These are phyloP conservation scores for Phenganax subtilis DNA, from an alignment of 92 coral and sea anemone genomes.

Conservation along the genomic window DNA sequence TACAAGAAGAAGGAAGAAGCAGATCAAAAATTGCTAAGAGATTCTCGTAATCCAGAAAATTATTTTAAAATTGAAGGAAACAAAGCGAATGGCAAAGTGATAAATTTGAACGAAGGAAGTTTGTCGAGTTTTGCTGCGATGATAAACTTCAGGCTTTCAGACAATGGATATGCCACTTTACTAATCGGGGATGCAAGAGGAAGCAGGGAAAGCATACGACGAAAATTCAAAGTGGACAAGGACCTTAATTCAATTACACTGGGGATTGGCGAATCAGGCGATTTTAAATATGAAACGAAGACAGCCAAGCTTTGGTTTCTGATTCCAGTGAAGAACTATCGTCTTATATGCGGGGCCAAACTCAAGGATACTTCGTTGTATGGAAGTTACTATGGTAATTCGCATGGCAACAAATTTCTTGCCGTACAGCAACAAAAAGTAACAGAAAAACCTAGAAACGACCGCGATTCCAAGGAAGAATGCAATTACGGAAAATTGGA, in stretches of 20 bases:
- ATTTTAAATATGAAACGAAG: slow-evolving; percentile 37
- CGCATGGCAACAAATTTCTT: slow-evolving; percentile 32
- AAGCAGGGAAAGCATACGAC: slow-evolving; percentile 2
- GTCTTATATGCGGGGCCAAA: slow-evolving; percentile 37
- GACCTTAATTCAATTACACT: slow-evolving; percentile 31
- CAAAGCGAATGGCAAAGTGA: slow-evolving; percentile 28
- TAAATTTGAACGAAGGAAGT: slow-evolving; percentile 45
- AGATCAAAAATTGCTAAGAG: slow-evolving; percentile 30
- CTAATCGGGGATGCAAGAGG: slow-evolving; percentile 47
- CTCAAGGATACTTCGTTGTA: not conserved
- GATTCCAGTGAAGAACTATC: slow-evolving; percentile 41
- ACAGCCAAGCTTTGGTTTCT: slow-evolving; percentile 53
- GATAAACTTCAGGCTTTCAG: slow-evolving; percentile 39
- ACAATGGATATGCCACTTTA: slow-evolving; percentile 21
- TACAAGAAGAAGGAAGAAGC: slow-evolving; percentile 37
- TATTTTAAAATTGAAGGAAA: slow-evolving; percentile 40
- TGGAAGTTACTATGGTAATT: slow-evolving; percentile 43
- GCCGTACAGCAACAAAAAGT: slow-evolving; percentile 29
- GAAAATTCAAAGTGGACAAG: slow-evolving; percentile 24
- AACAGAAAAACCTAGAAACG: not conserved
- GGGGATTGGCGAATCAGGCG: slow-evolving; percentile 43
- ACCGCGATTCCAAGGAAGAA: not conserved
- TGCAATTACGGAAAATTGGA: slow-evolving; percentile 4
- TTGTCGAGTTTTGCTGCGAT: slow-evolving; percentile 43
- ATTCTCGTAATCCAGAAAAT: slow-evolving; percentile 28